Conservation (phyloP, 2,797 vertebrate species). For the Tragelaphus oryx region DNA sequence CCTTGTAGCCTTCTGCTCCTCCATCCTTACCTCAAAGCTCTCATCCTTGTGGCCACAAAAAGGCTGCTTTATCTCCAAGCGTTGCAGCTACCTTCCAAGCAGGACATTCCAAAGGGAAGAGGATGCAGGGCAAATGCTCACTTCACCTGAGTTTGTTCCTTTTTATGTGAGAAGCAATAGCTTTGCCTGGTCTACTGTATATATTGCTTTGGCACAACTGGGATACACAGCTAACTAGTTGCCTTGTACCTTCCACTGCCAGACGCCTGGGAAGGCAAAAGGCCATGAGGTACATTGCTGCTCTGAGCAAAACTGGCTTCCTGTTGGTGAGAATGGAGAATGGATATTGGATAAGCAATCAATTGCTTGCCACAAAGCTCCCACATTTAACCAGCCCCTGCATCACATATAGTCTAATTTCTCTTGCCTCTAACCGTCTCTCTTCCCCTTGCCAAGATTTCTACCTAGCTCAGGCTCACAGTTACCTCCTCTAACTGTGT, state of each 20-base stretch:
- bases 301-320: neutral
- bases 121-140: neutral
- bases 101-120: neutral
- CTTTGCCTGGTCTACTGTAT: neutral
- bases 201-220: fast-evolving
- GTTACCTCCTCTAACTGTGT: neutral
- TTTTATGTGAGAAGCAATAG: neutral
- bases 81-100: neutral
- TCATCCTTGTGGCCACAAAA: neutral
- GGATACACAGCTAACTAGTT: fast-evolving
- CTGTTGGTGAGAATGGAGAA: neutral
- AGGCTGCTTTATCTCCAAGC: neutral
- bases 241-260: neutral
- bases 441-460: neutral
- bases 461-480: neutral
- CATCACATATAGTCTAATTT: fast-evolving
- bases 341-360: neutral
- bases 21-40: neutral
- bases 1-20: neutral
- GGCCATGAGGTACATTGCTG: neutral
- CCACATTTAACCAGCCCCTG: neutral
- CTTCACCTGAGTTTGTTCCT: neutral
- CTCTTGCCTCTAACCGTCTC: neutral
- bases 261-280: too few species aligned
- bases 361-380: fast-evolving